Percentiles rank a stretch among this genome's conserved stretches.
These are phyloP conservation scores for Turritopsis dohrnii DNA, from an alignment of 30 jellyfish, hydroid and myxozoan species.

Conservation along the genomic window DNA sequence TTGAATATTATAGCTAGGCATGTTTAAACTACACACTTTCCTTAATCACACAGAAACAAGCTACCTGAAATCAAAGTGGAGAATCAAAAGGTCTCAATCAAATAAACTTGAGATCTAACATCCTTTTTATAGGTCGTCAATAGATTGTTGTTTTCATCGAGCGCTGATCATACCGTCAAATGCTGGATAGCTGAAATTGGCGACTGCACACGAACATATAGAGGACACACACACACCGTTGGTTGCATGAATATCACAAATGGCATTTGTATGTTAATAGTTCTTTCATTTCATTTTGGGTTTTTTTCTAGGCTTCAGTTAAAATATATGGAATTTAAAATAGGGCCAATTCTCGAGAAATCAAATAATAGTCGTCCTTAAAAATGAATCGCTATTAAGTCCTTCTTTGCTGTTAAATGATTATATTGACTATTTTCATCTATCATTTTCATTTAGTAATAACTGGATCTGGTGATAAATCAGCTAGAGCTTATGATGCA, in stretches of 20 bases:
- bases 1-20: too few species aligned
- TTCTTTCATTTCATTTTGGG: not conserved
- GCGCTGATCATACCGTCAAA: conserved; percentile 89
- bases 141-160: conserved; percentile 74
- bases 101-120: not conserved
- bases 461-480: conserved; percentile 90
- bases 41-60: too few species aligned
- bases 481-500: conserved; percentile 91
- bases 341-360: too few species aligned
- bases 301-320: too few species aligned
- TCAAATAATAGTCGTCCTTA: too few species aligned
- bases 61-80: too few species aligned
- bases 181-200: conserved; percentile 93
- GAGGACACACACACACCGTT: conserved; percentile 82
- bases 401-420: too few species aligned
- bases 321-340: too few species aligned
- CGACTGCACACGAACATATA: conserved; percentile 79
- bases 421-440: not conserved
- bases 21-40: too few species aligned
- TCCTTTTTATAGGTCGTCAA: conserved; percentile 62
- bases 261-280: conserved; percentile 60
- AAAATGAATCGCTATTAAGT: too few species aligned
- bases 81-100: not conserved
- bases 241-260: conserved; percentile 64
- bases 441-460: conserved; percentile 36